Evolutionary conservation across 2,888 invertebrate genomes (phyloP).

Genomic region (Neocrepidodera transversa): DNA sequence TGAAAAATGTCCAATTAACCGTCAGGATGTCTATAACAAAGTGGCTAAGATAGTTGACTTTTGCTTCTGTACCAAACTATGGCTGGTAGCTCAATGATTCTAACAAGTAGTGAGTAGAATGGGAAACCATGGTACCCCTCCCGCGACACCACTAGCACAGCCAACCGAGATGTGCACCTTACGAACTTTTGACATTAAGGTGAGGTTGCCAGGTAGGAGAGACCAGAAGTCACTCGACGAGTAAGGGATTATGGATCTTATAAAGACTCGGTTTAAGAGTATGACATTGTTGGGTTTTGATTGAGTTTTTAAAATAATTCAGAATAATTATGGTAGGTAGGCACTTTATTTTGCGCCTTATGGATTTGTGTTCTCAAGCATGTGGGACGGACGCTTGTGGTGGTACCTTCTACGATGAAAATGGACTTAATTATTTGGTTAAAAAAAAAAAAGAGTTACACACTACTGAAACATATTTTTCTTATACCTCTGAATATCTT

Average conservation of each 20-base stretch:
- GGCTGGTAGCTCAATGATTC: conserved; percentile 61
- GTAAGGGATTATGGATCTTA: conserved; percentile 47
- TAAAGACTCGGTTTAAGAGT: conserved; percentile 31
- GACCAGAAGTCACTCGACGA: conserved; percentile 53
- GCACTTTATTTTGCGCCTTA: conserved; percentile 27
- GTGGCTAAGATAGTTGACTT: conserved; percentile 46
- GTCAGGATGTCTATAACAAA: conserved; percentile 26
- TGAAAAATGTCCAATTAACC: conserved; percentile 23
- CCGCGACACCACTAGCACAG: conserved; percentile 46
- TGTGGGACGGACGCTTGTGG: conserved; percentile 22
- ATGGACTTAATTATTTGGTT: conserved; percentile 5
- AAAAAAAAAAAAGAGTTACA: neutral
- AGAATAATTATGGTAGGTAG: conserved; percentile 36
- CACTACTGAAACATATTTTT: neutral
- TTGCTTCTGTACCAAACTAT: conserved; percentile 61
- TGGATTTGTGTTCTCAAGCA: conserved; percentile 21
- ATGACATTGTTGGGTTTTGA: conserved; percentile 43
- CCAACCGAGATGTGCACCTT: conserved; percentile 55
- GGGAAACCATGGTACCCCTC: conserved; percentile 55
- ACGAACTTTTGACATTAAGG: conserved; percentile 51
- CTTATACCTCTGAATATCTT: neutral
- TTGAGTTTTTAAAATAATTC: conserved; percentile 54
- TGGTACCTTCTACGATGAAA: conserved; percentile 22
- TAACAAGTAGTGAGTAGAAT: conserved; percentile 60
- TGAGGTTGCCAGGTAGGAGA: conserved; percentile 50